Evolutionary conservation across 2,888 invertebrate species (phyloP).

Genomic region (Rhagonycha lutea): DNA sequence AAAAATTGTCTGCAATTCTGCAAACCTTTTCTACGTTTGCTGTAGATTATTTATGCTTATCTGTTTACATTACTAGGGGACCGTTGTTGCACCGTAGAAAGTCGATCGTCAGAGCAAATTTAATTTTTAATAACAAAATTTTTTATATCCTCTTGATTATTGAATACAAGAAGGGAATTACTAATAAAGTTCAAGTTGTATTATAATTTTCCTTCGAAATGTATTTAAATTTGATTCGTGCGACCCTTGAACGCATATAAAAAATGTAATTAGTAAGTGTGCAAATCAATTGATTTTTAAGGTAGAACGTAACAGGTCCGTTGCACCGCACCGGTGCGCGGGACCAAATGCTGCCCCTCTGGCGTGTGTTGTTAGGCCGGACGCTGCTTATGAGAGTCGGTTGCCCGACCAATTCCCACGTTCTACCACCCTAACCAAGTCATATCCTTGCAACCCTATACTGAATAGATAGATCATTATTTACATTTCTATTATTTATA

Average conservation of each 20-base stretch:
- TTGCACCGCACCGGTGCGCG: constrained; percentile 18
- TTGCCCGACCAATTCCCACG: constrained; percentile 53
- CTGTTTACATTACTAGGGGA: no score
- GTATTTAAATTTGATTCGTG: background rate
- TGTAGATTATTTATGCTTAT: no score
- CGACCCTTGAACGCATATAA: background rate
- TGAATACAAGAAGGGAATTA: background rate
- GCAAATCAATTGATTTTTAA: constrained; percentile 5
- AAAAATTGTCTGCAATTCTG: no score
- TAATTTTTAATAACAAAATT: background rate
- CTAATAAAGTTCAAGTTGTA: background rate
- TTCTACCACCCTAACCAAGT: constrained; percentile 50
- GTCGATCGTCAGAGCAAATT: no score
- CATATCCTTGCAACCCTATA: constrained; percentile 50
- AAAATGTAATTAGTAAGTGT: background rate
- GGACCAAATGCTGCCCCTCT: constrained; percentile 24
- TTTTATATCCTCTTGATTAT: background rate
- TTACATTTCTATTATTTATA: constrained; percentile 41
- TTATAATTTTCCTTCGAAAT: background rate
- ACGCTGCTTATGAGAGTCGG: constrained; percentile 50
- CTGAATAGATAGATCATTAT: constrained; percentile 39
- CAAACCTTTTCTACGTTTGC: no score
- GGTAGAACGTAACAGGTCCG: constrained; percentile 25
- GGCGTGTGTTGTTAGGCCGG: constrained; percentile 32
- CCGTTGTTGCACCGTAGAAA: no score